Evolutionary conservation across 2,113 vertebrate genomes (phyloP).

Genomic region (Girardinichthys multiradiatus): DNA sequence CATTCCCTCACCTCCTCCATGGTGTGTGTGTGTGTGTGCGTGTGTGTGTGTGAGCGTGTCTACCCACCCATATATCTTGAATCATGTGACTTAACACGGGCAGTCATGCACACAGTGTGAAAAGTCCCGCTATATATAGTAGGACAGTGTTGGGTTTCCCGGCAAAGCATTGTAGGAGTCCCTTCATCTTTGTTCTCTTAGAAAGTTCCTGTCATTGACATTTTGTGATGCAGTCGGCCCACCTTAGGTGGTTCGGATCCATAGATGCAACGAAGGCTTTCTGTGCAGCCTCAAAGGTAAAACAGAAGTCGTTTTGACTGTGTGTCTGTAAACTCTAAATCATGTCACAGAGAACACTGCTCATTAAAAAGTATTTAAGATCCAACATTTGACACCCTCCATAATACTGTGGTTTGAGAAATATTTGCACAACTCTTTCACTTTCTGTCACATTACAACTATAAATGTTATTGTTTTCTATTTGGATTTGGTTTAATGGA

Average conservation of each 20-base stretch:
- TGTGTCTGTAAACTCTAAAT: background rate
- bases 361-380: background rate
- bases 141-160: slow-evolving; percentile 73
- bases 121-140: slow-evolving; percentile 75
- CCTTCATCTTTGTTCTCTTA: slow-evolving; percentile 53
- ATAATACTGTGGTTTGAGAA: too few species aligned
- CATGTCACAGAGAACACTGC: background rate
- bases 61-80: slow-evolving; percentile 65
- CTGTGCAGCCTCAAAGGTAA: slow-evolving; percentile 24
- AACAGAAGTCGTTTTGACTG: slow-evolving; percentile 23
- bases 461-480: background rate
- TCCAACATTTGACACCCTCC: too few species aligned
- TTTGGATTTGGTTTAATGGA: background rate
- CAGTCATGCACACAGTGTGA: slow-evolving; percentile 72
- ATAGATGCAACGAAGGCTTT: background rate
- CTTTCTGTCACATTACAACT: too few species aligned
- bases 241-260: slow-evolving; percentile 9
- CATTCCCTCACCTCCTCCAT: slow-evolving; percentile 64
- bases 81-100: slow-evolving; percentile 74
- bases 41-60: slow-evolving; percentile 29
- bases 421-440: too few species aligned
- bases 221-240: slow-evolving; percentile 22
- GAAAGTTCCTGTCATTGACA: slow-evolving; percentile 26
- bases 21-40: slow-evolving; percentile 9
- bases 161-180: slow-evolving; percentile 60